A percentile compares a stretch with the other conserved stretches of the same genome.
Conservation (phyloP, 2,113 vertebrate genomes). For the Carassius gibelio region DNA sequence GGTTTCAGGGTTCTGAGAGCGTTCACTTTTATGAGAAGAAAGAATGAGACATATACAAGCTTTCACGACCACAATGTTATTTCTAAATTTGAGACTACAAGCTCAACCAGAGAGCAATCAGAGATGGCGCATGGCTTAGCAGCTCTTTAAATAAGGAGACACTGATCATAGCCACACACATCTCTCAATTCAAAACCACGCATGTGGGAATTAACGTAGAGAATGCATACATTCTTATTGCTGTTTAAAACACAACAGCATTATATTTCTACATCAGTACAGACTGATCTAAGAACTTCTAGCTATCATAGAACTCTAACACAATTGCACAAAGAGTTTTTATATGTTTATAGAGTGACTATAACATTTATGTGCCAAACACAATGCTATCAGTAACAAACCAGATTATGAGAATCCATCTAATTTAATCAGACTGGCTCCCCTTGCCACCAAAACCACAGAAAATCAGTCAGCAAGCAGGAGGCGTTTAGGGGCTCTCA, state of each 20-base stretch:
- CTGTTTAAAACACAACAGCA: not conserved
- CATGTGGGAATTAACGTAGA: conserved; percentile 47
- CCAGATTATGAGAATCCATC: not conserved
- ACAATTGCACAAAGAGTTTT: not conserved
- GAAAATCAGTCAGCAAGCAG: conserved; percentile 35
- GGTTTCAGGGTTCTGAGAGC: conserved; percentile 11
- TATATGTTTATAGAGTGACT: not conserved
- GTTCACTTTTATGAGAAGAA: not conserved
- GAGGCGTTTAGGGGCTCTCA: conserved; percentile 4
- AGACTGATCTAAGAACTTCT: not conserved
- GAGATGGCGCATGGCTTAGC: not conserved
- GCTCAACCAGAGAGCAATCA: conserved; percentile 7
- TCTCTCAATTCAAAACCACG: conserved; percentile 57
- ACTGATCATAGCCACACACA: conserved; percentile 7
- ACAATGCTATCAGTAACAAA: not conserved
- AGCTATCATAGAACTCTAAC: not conserved
- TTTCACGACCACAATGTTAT: conserved; percentile 20
- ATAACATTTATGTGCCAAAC: not conserved
- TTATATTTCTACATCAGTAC: not conserved
- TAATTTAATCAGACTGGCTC: conserved; percentile 30
- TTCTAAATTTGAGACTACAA: conserved; percentile 30
- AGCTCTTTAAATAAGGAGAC: conserved; percentile 9
- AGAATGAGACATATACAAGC: conserved; percentile 11
- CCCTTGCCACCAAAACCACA: conserved; percentile 40
- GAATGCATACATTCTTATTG: not conserved